phyloP scores from a whole-genome alignment of 1,140 invertebrate genomes.

The Drosophila ercepeae region DNA sequence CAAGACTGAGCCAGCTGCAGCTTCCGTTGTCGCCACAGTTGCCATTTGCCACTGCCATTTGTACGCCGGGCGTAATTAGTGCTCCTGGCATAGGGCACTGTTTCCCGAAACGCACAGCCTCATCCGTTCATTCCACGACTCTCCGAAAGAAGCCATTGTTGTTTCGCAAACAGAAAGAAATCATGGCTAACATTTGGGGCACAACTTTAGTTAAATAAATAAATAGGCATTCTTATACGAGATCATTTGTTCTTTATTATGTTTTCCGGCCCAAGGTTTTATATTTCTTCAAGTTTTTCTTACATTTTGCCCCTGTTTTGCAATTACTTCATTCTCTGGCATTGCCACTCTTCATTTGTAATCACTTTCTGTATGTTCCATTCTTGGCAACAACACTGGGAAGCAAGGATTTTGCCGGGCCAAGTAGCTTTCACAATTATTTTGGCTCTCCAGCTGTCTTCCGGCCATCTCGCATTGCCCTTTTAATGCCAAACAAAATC shows the following conservation, averaged over 20 bases:
- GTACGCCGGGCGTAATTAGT: constrained; percentile 74
- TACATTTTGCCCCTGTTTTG: constrained; percentile 2
- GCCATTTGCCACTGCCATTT: constrained; percentile 67
- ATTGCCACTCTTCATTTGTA: constrained; percentile 60
- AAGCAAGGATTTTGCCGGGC: constrained; percentile 56
- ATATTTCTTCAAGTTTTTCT: neutral
- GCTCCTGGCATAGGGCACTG: constrained; percentile 76
- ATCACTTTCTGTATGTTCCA: constrained; percentile 61
- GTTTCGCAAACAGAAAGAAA: neutral
- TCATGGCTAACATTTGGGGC: neutral
- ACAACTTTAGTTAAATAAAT: neutral
- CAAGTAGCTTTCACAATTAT: constrained; percentile 40
- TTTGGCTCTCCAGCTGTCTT: constrained; percentile 2
- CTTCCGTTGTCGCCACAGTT: constrained; percentile 69
- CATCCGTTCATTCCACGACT: neutral
- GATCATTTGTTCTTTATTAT: neutral
- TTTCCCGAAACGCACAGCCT: constrained; percentile 46
- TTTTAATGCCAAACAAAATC: constrained; percentile 62
- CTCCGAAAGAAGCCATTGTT: neutral
- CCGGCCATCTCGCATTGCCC: constrained; percentile 31
- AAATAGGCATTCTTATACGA: neutral
- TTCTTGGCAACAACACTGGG: constrained; percentile 41
- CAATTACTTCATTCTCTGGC: neutral
- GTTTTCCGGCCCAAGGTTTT: neutral
- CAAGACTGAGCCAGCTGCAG: constrained; percentile 69